Base-by-base conservation (phyloP, 1,140 invertebrate species). In the Oryzaephilus surinamensis region DNA sequence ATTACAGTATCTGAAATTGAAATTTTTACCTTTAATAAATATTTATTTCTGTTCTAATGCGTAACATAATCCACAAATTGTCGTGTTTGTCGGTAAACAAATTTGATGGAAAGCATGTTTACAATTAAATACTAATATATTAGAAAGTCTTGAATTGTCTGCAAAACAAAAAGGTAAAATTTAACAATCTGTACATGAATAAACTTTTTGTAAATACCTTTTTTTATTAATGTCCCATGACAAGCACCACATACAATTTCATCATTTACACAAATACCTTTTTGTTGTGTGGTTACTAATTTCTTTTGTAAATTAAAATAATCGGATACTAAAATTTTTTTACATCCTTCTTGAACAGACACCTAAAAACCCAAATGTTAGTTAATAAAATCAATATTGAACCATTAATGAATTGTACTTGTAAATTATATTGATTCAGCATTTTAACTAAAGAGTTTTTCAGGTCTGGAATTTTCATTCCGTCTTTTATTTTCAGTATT, bases 401-500 rank as follows among this genome's bases (percentile, higher is more conserved):
- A 11, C 8, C 24, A 29, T 31, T 8, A n/a, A 11, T 32, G 38
- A 19, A 43, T 33, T 31, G 45, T 60, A 81, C 76, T 69, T 96
- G 92, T 20, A 97, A 66, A 61, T 89, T 91, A 58, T 94, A 97
- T 61, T 97, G 93, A 55, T 85, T 82, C 61, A 99, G 77, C 75
- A 99, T 92, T 67, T 95, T 95, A 0, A 92, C 84, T 3, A 99
- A 66, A 3, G 91, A 87, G 54, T 90, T 79, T 47, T 92, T 81
- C 1, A 99, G 63, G 10, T 89, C 86, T 30, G 86, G 86, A 50
- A 98, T 94, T 61, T 85, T 70, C 60, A 89, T 79, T 2, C 78
- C 77, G 2, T 78, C 70, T 48, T 82, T 74, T 48, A 98, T 97
- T 57, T 79, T 79, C 54, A 82, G 68, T 35, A 97, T 82, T 36